These are phyloP conservation scores for Pissodes strobi DNA, from an alignment of 1,140 invertebrate species.

Conservation along the genomic window DNA sequence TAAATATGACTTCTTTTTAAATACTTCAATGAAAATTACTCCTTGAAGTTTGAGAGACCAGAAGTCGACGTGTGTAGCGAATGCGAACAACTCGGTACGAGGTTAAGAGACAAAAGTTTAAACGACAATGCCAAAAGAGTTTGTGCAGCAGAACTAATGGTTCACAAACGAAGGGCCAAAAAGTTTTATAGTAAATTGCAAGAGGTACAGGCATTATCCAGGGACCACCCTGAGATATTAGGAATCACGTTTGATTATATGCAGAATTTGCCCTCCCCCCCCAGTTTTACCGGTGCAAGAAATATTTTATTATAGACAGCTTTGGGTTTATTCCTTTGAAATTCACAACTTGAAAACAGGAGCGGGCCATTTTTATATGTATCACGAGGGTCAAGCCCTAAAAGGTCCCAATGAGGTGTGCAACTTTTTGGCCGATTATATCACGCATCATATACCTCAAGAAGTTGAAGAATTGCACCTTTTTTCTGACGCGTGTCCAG, in stretches of 20 bases:
- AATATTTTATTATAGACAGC: slow-evolving; percentile 45
- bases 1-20: no score
- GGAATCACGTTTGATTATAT: slow-evolving; percentile 50
- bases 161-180: no score
- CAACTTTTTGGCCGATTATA: slow-evolving; percentile 17
- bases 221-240: slow-evolving; percentile 28
- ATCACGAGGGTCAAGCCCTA: slow-evolving; percentile 33
- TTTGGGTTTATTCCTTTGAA: slow-evolving; percentile 47
- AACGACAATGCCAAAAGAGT: slow-evolving; percentile 43
- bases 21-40: slow-evolving; percentile 45
- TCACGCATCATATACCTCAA: slow-evolving; percentile 5
- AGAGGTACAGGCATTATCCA: slow-evolving; percentile 31
- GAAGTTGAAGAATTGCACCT: slow-evolving; percentile 43
- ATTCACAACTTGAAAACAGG: slow-evolving; percentile 46
- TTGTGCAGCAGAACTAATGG: slow-evolving; percentile 42
- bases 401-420: slow-evolving; percentile 28
- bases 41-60: slow-evolving; percentile 38
- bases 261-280: slow-evolving; percentile 48
- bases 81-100: slow-evolving; percentile 38
- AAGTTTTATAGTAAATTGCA: slow-evolving; percentile 46
- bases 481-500: slow-evolving; percentile 33
- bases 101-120: slow-evolving; percentile 14
- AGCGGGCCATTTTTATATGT: slow-evolving; percentile 38
- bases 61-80: slow-evolving; percentile 38
- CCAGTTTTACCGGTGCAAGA: slow-evolving; percentile 25